phyloP scores from a whole-genome alignment of 2,113 vertebrate species.

The Jaculus jaculus region DNA sequence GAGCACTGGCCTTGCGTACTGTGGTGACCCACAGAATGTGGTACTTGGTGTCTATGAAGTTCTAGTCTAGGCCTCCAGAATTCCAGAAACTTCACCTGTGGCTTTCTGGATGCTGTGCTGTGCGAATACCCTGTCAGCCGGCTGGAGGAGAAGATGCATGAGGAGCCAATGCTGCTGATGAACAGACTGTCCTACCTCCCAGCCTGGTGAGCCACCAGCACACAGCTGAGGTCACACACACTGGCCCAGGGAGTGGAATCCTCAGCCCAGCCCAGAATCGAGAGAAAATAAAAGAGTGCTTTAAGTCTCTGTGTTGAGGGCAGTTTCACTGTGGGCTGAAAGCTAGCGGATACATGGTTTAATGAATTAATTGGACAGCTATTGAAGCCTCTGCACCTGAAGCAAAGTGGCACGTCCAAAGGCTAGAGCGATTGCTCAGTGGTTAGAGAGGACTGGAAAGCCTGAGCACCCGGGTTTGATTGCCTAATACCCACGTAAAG shows the following conservation, averaged over 20 bases:
- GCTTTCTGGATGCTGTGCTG: not conserved
- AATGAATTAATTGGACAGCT: not conserved
- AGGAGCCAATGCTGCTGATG: not conserved
- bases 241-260: not conserved
- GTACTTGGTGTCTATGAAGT: not conserved
- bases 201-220: not conserved
- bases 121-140: fast-evolving
- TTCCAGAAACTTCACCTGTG: not conserved
- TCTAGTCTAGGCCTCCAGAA: not conserved
- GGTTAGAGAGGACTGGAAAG: too few relatives aligned
- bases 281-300: not conserved
- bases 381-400: not conserved
- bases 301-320: not conserved
- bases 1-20: not conserved
- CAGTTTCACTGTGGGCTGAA: not conserved
- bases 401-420: too few relatives aligned
- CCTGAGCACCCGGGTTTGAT: too few relatives aligned
- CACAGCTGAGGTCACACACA: not conserved
- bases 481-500: too few relatives aligned
- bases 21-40: not conserved
- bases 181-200: not conserved
- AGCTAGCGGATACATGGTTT: fast-evolving
- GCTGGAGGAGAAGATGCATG: fast-evolving
- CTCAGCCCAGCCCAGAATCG: not conserved
- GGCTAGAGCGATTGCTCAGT: too few relatives aligned